phyloP scores from a whole-genome alignment of 2,888 invertebrate species.

The Latheticus oryzae region DNA sequence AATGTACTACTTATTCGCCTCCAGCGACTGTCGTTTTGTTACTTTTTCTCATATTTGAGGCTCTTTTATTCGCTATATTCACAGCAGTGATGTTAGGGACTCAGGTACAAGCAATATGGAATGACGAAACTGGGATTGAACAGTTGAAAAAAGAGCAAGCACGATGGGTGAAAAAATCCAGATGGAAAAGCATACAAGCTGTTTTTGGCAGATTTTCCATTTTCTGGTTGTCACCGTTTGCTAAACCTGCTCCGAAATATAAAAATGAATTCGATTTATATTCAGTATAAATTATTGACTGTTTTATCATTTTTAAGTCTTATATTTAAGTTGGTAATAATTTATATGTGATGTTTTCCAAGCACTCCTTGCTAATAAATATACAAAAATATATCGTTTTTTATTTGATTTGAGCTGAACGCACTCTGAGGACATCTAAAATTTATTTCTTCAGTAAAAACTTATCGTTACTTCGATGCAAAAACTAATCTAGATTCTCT shows the following conservation, averaged over 20 bases:
- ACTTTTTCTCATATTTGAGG: slow-evolving; percentile 92
- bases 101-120: slow-evolving; percentile 91
- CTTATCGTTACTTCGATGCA: no score
- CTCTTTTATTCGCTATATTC: slow-evolving; percentile 96
- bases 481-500: no score
- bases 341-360: slow-evolving; percentile 21
- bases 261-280: slow-evolving; percentile 86
- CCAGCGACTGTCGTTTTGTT: slow-evolving; percentile 95
- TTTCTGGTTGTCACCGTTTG: slow-evolving; percentile 95
- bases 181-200: slow-evolving; percentile 95
- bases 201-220: slow-evolving; percentile 97
- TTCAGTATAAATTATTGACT: slow-evolving; percentile 74
- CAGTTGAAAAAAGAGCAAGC: slow-evolving; percentile 96
- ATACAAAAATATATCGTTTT: no score
- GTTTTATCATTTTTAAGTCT: slow-evolving; percentile 14
- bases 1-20: slow-evolving; percentile 92
- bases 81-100: slow-evolving; percentile 98
- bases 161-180: slow-evolving; percentile 90
- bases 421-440: no score
- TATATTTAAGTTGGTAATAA: slow-evolving; percentile 20
- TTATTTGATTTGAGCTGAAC: no score
- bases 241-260: slow-evolving; percentile 80
- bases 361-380: slow-evolving; percentile 12
- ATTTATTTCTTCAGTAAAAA: no score
- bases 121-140: slow-evolving; percentile 99